Conservation (phyloP, 2,888 invertebrate species). For the Pyrrhia umbra region DNA sequence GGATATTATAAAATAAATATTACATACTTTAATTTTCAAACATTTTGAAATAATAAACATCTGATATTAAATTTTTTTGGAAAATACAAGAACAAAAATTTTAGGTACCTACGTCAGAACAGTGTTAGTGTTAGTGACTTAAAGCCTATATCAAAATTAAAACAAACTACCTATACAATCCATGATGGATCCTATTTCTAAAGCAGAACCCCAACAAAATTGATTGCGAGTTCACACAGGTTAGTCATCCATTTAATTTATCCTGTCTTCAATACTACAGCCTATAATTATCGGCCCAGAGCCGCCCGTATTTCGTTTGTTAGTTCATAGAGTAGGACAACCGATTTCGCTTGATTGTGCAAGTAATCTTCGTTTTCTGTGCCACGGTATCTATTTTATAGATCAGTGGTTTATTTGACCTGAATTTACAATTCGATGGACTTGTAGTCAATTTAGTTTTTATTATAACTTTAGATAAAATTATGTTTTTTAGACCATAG, state of each 20-base stretch:
- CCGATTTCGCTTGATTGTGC: neutral
- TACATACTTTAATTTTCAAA: too few species aligned
- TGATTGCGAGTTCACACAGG: slow-evolving; percentile 7
- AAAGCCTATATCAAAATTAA: neutral
- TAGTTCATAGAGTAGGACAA: neutral
- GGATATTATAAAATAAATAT: too few species aligned
- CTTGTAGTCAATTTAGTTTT: neutral
- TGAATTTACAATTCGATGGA: neutral
- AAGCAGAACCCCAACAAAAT: neutral
- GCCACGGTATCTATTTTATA: neutral
- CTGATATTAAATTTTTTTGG: too few species aligned
- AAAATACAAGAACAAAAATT: too few species aligned
- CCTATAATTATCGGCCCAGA: slow-evolving; percentile 21
- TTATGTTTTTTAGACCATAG: too few species aligned
- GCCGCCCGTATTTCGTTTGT: slow-evolving; percentile 18
- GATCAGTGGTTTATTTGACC: neutral
- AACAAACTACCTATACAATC: neutral
- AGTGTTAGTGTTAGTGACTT: neutral
- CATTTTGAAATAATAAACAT: too few species aligned
- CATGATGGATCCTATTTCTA: slow-evolving; percentile 11
- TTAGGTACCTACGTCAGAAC: too few species aligned
- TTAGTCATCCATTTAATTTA: slow-evolving; percentile 14
- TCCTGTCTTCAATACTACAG: slow-evolving; percentile 1
- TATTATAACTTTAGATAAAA: neutral
- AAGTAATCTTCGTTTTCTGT: neutral